Conservation (phyloP, 2,888 invertebrate species). For the Notodonta ziczac region DNA sequence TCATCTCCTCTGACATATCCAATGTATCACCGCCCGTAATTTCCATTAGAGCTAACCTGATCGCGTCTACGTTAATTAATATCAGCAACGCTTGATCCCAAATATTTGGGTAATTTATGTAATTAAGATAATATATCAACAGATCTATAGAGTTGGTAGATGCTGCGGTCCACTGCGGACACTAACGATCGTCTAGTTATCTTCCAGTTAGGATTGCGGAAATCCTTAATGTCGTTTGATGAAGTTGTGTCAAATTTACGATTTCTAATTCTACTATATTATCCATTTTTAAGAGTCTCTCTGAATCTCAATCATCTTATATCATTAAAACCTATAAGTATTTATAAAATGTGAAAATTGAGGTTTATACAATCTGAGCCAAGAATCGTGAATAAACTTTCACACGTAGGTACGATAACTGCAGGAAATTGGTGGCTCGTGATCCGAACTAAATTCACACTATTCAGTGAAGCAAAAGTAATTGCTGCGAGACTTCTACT, state of each 20-base stretch:
- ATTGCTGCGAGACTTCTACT: not conserved
- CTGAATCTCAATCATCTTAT: too few relatives aligned
- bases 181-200: not conserved
- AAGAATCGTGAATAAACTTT: conserved; percentile 31
- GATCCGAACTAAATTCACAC: conserved; percentile 14
- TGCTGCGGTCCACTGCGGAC: not conserved
- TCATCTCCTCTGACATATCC: not conserved
- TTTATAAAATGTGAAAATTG: too few relatives aligned
- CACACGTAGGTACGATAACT: conserved; percentile 27
- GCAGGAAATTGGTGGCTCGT: conserved; percentile 30
- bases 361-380: conserved; percentile 16
- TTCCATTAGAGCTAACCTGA: not conserved
- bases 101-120: conserved; percentile 43
- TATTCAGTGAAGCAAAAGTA: conserved; percentile 23
- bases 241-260: not conserved
- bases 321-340: too few relatives aligned
- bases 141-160: conserved; percentile 13
- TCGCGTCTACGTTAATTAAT: conserved; percentile 7
- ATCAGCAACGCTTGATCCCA: conserved; percentile 23
- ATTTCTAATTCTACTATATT: not conserved
- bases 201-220: not conserved
- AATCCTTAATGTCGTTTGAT: not conserved
- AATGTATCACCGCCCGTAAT: not conserved
- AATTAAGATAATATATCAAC: conserved; percentile 32
- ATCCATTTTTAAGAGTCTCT: not conserved